These are phyloP conservation scores for Barypeithes pellucidus DNA, from an alignment of 2,888 invertebrate genomes.

Conservation along the genomic window DNA sequence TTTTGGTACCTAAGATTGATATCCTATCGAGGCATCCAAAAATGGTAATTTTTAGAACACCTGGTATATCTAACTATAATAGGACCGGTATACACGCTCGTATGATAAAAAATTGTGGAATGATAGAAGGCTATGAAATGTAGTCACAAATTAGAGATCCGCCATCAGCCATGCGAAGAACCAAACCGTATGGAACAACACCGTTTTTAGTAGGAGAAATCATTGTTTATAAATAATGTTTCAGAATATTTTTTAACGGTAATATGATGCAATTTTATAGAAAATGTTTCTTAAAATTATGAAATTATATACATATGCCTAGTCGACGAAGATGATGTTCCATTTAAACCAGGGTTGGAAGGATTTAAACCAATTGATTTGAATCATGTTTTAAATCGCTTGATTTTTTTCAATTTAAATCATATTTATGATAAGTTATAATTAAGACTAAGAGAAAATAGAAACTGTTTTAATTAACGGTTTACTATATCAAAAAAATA, in stretches of 20 bases:
- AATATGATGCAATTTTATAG: slow-evolving; percentile 35
- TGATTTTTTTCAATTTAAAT: too few relatives aligned
- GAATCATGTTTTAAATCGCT: too few relatives aligned
- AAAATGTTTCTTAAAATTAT: slow-evolving; percentile 22
- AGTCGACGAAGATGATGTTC: neutral
- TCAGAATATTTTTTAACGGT: slow-evolving; percentile 37
- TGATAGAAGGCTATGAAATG: slow-evolving; percentile 43
- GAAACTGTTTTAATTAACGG: too few relatives aligned
- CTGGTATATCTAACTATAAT: slow-evolving; percentile 1
- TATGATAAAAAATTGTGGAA: slow-evolving; percentile 12
- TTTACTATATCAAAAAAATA: too few relatives aligned
- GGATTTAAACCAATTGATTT: too few relatives aligned
- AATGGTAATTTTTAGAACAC: neutral
- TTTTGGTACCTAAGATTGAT: too few relatives aligned
- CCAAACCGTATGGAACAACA: slow-evolving; percentile 59
- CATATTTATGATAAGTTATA: too few relatives aligned
- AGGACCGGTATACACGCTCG: slow-evolving; percentile 1
- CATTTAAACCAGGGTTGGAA: too few relatives aligned
- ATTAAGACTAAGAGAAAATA: too few relatives aligned
- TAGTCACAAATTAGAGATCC: slow-evolving; percentile 59
- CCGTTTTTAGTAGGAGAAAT: slow-evolving; percentile 59
- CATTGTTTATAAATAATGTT: slow-evolving; percentile 53
- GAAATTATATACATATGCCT: slow-evolving; percentile 6
- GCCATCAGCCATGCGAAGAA: slow-evolving; percentile 61
- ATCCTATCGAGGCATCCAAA: neutral